These are phyloP conservation scores for Cephalotes varians DNA, from an alignment of 2,888 invertebrate genomes.

Conservation along the genomic window DNA sequence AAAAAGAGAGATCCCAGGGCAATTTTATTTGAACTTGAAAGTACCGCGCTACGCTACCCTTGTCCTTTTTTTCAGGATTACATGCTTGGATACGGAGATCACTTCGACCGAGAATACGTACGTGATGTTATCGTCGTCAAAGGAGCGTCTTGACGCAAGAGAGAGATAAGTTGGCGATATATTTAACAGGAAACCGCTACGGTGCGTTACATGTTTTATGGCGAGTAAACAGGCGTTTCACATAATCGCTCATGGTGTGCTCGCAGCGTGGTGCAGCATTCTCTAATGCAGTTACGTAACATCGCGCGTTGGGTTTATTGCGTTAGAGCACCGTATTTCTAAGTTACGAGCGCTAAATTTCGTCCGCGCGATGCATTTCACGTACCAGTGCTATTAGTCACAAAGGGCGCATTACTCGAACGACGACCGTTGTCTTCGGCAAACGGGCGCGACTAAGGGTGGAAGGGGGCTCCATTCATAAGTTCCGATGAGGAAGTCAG, in stretches of 20 bases:
- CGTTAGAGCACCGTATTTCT: constrained; percentile 42
- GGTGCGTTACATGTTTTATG: constrained; percentile 42
- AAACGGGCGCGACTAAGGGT: neutral
- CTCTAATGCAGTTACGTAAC: constrained; percentile 59
- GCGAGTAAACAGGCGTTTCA: constrained; percentile 48
- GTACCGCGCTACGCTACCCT: constrained; percentile 26
- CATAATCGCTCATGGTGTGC: constrained; percentile 54
- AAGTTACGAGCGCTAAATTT: constrained; percentile 65
- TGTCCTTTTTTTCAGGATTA: constrained; percentile 36
- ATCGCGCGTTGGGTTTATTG: constrained; percentile 30
- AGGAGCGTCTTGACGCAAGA: constrained; percentile 46
- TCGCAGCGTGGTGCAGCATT: neutral
- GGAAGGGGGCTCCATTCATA: constrained; percentile 32
- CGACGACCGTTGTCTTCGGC: constrained; percentile 15
- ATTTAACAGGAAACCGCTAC: constrained; percentile 39
- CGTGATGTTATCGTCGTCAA: constrained; percentile 31
- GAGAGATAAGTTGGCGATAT: constrained; percentile 47
- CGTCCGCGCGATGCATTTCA: neutral
- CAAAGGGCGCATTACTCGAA: constrained; percentile 25
- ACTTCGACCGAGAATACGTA: constrained; percentile 43
- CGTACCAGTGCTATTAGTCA: constrained; percentile 7
- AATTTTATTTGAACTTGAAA: constrained; percentile 45
- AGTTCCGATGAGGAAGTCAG: constrained; percentile 62
- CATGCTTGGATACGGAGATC: constrained; percentile 48
- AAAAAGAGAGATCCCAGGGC: constrained; percentile 19